A percentile compares a stretch with the other conserved stretches of the same genome.
Conservation (phyloP, 2,888 invertebrate species). For the Lasioglossum lativentre region DNA sequence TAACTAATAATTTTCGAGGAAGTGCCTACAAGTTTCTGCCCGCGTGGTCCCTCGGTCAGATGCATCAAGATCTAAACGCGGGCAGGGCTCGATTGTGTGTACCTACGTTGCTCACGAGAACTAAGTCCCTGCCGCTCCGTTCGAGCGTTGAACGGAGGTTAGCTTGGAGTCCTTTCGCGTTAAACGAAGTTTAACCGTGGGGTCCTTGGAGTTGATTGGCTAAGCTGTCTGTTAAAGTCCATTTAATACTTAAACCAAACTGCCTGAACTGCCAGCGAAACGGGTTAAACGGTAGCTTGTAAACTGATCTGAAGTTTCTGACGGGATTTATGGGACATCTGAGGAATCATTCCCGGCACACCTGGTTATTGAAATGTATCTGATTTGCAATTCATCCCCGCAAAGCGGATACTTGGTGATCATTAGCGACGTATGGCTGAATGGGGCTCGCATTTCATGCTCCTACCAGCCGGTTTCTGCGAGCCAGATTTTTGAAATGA, state of each 20-base stretch:
- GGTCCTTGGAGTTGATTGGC: conserved; percentile 35
- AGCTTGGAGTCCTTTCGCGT: conserved; percentile 39
- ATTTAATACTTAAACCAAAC: conserved; percentile 40
- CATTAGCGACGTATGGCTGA: background rate
- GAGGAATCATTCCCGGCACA: conserved; percentile 16
- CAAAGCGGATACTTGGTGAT: background rate
- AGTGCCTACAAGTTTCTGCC: conserved; percentile 29
- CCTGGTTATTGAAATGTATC: background rate
- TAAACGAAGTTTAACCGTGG: conserved; percentile 49
- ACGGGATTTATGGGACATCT: conserved; percentile 22
- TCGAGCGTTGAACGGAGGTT: conserved; percentile 48
- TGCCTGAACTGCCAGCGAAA: background rate
- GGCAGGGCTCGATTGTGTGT: conserved; percentile 33
- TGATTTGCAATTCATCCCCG: background rate
- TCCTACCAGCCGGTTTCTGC: background rate
- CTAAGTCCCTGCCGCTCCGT: conserved; percentile 47
- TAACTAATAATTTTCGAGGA: conserved; percentile 26
- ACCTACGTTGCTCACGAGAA: conserved; percentile 24
- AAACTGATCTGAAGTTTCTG: conserved; percentile 25
- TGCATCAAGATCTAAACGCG: conserved; percentile 47
- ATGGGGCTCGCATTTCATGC: background rate
- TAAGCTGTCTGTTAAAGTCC: conserved; percentile 49
- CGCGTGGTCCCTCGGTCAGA: conserved; percentile 31
- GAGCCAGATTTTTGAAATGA: background rate
- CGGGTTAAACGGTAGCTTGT: conserved; percentile 27